A percentile compares a stretch with the other conserved stretches of the same genome.
Evolutionary conservation across 2,888 invertebrate species (phyloP).

Genomic region (Epinotia brunnichana): DNA sequence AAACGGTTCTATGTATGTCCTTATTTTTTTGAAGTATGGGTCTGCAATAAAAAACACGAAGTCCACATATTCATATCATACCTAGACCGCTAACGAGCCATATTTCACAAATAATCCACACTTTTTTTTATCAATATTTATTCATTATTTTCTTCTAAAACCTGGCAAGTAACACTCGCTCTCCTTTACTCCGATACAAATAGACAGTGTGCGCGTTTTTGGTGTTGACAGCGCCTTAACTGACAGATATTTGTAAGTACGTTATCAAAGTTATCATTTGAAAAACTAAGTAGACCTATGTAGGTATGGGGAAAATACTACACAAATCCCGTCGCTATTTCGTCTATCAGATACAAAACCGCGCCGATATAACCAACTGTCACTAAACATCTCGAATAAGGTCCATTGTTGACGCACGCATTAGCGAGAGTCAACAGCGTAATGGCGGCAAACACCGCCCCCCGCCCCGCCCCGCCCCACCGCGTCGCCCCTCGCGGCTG

Average conservation of each 20-base stretch:
- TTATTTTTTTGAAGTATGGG: too few relatives aligned
- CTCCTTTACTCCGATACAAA: too few relatives aligned
- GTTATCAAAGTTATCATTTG: neutral
- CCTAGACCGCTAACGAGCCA: too few relatives aligned
- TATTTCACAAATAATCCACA: too few relatives aligned
- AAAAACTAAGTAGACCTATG: neutral
- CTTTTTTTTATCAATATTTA: too few relatives aligned
- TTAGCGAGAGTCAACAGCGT: slow-evolving; percentile 77
- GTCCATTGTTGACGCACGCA: slow-evolving; percentile 63
- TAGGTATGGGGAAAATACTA: neutral
- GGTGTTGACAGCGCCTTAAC: too few relatives aligned
- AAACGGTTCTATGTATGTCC: too few relatives aligned
- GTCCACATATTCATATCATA: too few relatives aligned
- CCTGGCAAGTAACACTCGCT: too few relatives aligned
- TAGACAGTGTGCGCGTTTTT: too few relatives aligned
- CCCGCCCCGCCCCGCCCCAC: slow-evolving; percentile 46
- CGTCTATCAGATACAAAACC: neutral
- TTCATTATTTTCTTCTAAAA: too few relatives aligned
- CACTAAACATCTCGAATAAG: slow-evolving; percentile 4
- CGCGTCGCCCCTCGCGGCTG: slow-evolving; percentile 45
- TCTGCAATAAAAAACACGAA: too few relatives aligned
- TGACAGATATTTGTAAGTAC: neutral
- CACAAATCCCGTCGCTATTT: neutral
- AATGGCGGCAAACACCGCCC: slow-evolving; percentile 76
- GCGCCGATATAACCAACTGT: neutral